Conservation (phyloP, 2,113 vertebrate genomes). For the Thamnophis sirtalis region DNA sequence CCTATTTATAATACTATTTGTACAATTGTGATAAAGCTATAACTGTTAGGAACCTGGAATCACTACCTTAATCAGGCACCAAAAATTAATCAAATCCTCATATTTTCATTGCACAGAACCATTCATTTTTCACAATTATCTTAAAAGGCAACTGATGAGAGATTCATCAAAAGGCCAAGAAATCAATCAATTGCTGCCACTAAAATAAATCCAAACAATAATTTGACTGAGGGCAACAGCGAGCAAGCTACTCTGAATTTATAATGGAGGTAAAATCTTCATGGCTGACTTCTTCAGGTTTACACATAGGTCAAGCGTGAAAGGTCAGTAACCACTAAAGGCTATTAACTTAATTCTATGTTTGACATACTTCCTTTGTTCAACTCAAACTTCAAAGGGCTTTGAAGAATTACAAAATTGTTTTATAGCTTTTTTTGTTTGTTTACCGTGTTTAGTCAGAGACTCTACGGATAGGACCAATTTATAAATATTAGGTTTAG, state of each 20-base stretch:
- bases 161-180: background rate
- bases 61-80: background rate
- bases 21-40: background rate
- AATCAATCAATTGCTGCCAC: conserved; percentile 18
- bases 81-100: background rate
- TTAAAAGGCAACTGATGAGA: background rate
- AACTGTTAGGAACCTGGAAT: background rate
- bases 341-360: background rate
- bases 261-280: background rate
- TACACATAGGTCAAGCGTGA: conserved; percentile 19
- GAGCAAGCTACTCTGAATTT: background rate
- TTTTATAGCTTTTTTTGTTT: background rate
- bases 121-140: background rate
- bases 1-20: background rate
- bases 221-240: background rate
- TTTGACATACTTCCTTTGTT: background rate
- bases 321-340: background rate
- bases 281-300: background rate
- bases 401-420: background rate
- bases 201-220: conserved; percentile 28
- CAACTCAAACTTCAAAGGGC: background rate
- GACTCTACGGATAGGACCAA: background rate
- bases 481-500: background rate
- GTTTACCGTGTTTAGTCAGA: background rate
- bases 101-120: background rate